Evolutionary conservation across 1,140 invertebrate species (phyloP).

Genomic region (Hyposmocoma kahamanoa): DNA sequence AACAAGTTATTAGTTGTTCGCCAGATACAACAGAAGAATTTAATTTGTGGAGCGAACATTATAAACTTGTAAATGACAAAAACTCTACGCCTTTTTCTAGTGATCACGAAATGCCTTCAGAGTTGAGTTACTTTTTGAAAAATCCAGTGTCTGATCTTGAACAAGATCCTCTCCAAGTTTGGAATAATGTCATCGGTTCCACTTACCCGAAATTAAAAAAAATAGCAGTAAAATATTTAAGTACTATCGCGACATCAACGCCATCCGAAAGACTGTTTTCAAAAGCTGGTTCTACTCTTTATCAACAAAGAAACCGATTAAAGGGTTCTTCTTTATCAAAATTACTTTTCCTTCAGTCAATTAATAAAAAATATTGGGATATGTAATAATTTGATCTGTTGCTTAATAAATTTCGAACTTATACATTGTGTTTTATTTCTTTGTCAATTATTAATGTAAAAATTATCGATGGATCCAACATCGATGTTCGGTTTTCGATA

Average conservation of each 20-base stretch:
- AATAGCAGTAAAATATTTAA: too few species aligned
- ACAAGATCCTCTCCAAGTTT: too few species aligned
- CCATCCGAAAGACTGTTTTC: neutral
- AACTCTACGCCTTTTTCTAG: neutral
- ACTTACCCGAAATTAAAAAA: too few species aligned
- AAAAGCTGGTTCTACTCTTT: neutral
- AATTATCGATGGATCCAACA: too few species aligned
- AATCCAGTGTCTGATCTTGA: neutral
- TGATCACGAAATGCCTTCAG: constrained; percentile 9
- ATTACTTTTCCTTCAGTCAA: too few species aligned
- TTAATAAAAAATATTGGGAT: constrained; percentile 5
- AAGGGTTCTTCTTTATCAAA: too few species aligned
- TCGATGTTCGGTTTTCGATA: neutral
- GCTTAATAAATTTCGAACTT: constrained; percentile 3
- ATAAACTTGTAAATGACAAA: neutral
- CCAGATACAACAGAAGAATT: constrained; percentile 10
- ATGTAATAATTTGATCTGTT: constrained; percentile 8
- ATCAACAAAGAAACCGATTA: constrained; percentile 6
- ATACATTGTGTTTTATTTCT: constrained; percentile 5
- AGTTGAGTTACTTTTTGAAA: constrained; percentile 15
- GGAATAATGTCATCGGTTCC: too few species aligned
- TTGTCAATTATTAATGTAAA: constrained; percentile 5
- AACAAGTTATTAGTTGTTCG: neutral
- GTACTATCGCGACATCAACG: too few species aligned
- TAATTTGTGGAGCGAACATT: constrained; percentile 19